phyloP scores from a whole-genome alignment of 1,140 invertebrate genomes.

The Coelopa frigida region DNA sequence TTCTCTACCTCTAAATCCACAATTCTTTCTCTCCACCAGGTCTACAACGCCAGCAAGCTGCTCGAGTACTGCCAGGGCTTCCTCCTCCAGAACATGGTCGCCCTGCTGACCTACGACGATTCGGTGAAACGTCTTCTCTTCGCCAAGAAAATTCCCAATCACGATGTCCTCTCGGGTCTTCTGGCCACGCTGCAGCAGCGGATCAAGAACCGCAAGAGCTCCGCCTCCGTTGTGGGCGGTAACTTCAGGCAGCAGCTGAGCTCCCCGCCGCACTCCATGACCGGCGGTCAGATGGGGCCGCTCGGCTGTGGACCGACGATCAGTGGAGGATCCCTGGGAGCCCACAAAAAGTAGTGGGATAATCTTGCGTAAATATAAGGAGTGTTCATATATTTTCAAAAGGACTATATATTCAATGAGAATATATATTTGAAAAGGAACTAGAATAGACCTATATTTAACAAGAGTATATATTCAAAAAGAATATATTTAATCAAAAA shows the following conservation, averaged over 20 bases:
- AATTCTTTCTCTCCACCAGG: slow-evolving; percentile 47
- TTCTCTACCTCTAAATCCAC: neutral
- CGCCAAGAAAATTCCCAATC: slow-evolving; percentile 81
- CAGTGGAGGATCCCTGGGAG: too few relatives aligned
- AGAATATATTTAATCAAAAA: too few relatives aligned
- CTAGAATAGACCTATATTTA: too few relatives aligned
- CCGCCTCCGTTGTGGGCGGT: slow-evolving; percentile 24
- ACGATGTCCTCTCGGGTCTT: slow-evolving; percentile 78
- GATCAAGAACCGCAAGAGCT: slow-evolving; percentile 54
- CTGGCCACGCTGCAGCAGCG: slow-evolving; percentile 71
- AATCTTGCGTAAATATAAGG: too few relatives aligned
- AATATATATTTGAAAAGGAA: too few relatives aligned
- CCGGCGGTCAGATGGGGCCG: too few relatives aligned
- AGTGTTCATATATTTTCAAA: too few relatives aligned
- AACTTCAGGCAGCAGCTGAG: slow-evolving; percentile 30
- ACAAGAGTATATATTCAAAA: too few relatives aligned
- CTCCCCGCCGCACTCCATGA: slow-evolving; percentile 15
- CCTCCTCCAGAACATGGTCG: slow-evolving; percentile 86
- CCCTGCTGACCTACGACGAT: slow-evolving; percentile 83
- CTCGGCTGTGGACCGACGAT: too few relatives aligned
- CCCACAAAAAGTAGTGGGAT: too few relatives aligned
- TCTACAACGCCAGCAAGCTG: slow-evolving; percentile 78
- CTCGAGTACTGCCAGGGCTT: slow-evolving; percentile 87
- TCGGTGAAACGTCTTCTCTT: slow-evolving; percentile 81
- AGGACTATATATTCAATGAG: too few relatives aligned